These are phyloP conservation scores for Coranthus polyacanthus DNA, from an alignment of 2,797 vertebrate species.

Conservation along the genomic window DNA sequence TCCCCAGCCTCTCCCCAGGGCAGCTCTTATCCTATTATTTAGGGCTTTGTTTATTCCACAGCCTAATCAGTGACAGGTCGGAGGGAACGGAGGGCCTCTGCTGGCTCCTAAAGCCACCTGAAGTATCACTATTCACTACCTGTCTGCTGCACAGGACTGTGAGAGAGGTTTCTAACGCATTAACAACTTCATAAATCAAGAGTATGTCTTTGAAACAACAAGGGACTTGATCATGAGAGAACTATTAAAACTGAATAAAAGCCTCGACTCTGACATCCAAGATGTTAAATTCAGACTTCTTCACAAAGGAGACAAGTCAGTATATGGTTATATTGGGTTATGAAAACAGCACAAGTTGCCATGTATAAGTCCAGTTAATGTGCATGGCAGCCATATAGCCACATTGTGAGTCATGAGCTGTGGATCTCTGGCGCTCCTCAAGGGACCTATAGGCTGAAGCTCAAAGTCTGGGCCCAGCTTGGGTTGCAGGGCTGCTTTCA, in stretches of 20 bases:
- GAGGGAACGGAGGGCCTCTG: constrained; percentile 60
- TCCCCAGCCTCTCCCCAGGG: constrained; percentile 75
- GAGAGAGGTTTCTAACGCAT: constrained; percentile 58
- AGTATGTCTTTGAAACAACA: constrained; percentile 49
- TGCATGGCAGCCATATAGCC: constrained; percentile 74
- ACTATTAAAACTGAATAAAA: constrained; percentile 60
- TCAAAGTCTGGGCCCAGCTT: constrained; percentile 72
- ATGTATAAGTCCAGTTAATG: constrained; percentile 76
- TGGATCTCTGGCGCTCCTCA: constrained; percentile 78
- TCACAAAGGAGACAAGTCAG: constrained; percentile 62
- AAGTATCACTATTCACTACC: constrained; percentile 70
- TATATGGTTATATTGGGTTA: constrained; percentile 69
- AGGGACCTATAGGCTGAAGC: constrained; percentile 77
- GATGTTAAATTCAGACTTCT: constrained; percentile 52
- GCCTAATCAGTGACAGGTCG: constrained; percentile 82
- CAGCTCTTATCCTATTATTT: constrained; percentile 83
- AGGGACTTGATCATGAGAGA: constrained; percentile 44
- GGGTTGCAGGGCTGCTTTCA: constrained; percentile 81
- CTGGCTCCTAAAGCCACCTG: constrained; percentile 70
- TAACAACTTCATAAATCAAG: constrained; percentile 62
- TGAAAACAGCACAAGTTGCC: constrained; percentile 75
- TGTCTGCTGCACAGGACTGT: constrained; percentile 57
- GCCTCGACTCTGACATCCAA: constrained; percentile 50
- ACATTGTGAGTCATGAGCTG: constrained; percentile 78
- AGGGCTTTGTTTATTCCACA: constrained; percentile 84